Percentiles rank a stretch among this genome's conserved stretches.
phyloP scores from a whole-genome alignment of 1,140 invertebrate species.

The Parapsyche elsis region DNA sequence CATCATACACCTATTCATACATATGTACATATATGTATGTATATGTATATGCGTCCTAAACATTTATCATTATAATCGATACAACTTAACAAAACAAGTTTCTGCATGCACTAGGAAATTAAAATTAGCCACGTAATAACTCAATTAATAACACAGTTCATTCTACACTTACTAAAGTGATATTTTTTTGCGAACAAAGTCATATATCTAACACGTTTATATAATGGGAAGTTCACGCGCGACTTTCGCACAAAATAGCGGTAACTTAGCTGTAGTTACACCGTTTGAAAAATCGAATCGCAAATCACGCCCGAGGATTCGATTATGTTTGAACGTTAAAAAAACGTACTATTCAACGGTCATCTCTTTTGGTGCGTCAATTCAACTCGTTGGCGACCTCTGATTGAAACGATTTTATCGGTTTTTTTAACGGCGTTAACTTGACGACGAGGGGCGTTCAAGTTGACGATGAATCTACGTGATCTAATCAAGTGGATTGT shows the following conservation, averaged over 20 bases:
- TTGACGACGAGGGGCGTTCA: not conserved
- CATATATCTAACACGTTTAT: no score
- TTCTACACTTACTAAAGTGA: not conserved
- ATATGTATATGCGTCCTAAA: not conserved
- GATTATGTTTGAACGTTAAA: not conserved
- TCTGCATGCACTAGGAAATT: not conserved
- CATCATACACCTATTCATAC: not conserved
- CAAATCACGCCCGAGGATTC: conserved; percentile 9
- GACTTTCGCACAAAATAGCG: no score
- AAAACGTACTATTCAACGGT: no score
- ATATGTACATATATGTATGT: not conserved
- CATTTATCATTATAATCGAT: no score
- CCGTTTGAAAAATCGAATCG: not conserved
- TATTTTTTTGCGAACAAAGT: no score
- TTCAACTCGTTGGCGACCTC: not conserved
- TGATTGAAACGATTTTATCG: not conserved
- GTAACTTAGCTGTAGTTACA: no score
- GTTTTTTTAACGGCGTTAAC: not conserved
- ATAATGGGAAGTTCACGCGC: no score
- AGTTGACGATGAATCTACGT: not conserved
- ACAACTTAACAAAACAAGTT: conserved; percentile 4
- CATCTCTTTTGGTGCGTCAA: no score
- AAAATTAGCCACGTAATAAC: conserved; percentile 18
- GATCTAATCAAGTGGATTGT: not conserved
- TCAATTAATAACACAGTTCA: conserved; percentile 13